phyloP scores from a whole-genome alignment of 2,113 vertebrate species.

The Corapipo altera region DNA sequence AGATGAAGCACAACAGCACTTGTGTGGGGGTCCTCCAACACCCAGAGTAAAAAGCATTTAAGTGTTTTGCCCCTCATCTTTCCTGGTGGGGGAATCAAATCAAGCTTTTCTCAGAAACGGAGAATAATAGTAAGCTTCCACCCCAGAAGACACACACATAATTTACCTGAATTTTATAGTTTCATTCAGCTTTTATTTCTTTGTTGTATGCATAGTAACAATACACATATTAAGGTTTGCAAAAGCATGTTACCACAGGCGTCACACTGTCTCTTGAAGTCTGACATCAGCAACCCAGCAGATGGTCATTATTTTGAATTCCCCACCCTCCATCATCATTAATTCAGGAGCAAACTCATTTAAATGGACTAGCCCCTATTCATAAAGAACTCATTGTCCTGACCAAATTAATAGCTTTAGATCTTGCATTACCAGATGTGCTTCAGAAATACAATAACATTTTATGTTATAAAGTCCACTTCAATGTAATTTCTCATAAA shows the following conservation, averaged over 20 bases:
- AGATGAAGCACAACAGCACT: neutral
- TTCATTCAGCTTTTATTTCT: neutral
- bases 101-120: neutral
- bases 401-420: constrained; percentile 37
- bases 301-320: constrained; percentile 30
- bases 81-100: neutral
- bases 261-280: neutral
- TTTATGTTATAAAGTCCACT: neutral
- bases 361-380: neutral
- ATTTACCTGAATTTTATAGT: neutral
- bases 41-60: neutral
- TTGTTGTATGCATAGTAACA: neutral
- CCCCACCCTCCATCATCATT: constrained; percentile 3
- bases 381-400: constrained; percentile 52
- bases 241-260: neutral
- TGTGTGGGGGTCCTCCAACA: neutral
- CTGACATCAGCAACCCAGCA: constrained; percentile 12
- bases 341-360: constrained; percentile 48
- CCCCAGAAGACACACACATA: neutral
- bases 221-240: neutral
- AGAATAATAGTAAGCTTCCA: neutral
- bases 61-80: neutral
- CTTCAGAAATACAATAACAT: neutral
- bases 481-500: constrained; percentile 8
- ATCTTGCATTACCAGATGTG: constrained; percentile 16